A percentile compares a stretch with the other conserved stretches of the same genome.
Conservation (phyloP, 1,140 invertebrate genomes). For the Helicorthomorpha holstii region DNA sequence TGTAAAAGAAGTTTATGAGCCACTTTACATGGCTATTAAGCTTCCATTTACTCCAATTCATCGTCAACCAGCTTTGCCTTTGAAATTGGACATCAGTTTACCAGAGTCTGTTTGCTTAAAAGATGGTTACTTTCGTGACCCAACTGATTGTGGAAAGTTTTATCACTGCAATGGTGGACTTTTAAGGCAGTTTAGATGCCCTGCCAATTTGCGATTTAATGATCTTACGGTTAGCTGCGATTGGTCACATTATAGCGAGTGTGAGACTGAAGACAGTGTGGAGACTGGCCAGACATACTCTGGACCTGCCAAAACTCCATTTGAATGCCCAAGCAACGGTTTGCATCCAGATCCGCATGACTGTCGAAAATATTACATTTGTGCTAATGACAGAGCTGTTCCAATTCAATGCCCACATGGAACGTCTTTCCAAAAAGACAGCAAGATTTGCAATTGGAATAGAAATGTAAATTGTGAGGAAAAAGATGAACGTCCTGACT, state of each 20-base stretch:
- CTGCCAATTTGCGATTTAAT: constrained; percentile 37
- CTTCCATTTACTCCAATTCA: not conserved
- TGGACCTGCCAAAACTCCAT: not conserved
- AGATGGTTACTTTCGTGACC: constrained; percentile 18
- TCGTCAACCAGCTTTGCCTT: not conserved
- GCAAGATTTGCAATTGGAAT: not conserved
- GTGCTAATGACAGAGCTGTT: not conserved
- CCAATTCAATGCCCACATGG: not conserved
- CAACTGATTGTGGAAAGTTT: constrained; percentile 45
- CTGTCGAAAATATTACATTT: constrained; percentile 8
- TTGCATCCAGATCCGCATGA: constrained; percentile 10
- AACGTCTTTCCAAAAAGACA: not conserved
- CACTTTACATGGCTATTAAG: not conserved
- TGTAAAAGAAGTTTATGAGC: not conserved
- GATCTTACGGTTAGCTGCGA: constrained; percentile 29
- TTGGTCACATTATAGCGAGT: constrained; percentile 17
- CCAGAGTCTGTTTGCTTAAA: not conserved
- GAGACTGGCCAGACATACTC: not conserved
- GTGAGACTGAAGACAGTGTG: too few relatives aligned
- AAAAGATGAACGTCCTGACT: not conserved
- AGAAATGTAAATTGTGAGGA: not conserved
- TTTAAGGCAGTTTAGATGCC: constrained; percentile 29
- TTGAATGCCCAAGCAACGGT: not conserved
- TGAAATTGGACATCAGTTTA: not conserved
- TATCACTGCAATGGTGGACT: constrained; percentile 40